Percentiles rank a stretch among this genome's conserved stretches.
These are phyloP conservation scores for Acronicta psi DNA, from an alignment of 2,888 invertebrate genomes.

Conservation along the genomic window DNA sequence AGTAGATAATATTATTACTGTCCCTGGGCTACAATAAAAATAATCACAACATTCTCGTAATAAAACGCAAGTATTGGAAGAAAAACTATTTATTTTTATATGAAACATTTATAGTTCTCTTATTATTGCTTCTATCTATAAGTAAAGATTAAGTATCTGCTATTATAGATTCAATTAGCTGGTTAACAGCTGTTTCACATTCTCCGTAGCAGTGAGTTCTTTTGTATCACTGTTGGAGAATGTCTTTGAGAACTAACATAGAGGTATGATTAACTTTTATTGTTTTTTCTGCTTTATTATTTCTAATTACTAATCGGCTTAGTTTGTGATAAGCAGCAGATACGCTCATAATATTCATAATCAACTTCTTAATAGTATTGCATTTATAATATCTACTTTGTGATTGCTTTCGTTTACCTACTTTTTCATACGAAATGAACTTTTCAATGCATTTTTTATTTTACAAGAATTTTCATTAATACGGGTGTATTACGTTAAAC, in stretches of 20 bases:
- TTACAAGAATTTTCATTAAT: too few species aligned
- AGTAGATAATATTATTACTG: background rate
- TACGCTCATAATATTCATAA: too few species aligned
- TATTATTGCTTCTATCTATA: background rate
- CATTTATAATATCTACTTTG: too few species aligned
- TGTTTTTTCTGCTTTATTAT: slow-evolving; percentile 6
- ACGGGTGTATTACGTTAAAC: too few species aligned
- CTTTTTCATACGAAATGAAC: too few species aligned
- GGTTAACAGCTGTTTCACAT: slow-evolving; percentile 14
- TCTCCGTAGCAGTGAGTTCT: slow-evolving; percentile 20
- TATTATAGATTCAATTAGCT: slow-evolving; percentile 33
- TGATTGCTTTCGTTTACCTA: too few species aligned
- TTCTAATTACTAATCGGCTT: background rate
- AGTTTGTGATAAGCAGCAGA: background rate
- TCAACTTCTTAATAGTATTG: too few species aligned
- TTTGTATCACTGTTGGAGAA: slow-evolving; percentile 5
- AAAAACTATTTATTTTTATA: background rate
- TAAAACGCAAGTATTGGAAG: background rate
- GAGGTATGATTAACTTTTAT: slow-evolving; percentile 20
- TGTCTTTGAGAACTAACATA: slow-evolving; percentile 22
- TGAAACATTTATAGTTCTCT: background rate
- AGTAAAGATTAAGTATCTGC: slow-evolving; percentile 11
- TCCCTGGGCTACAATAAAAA: background rate
- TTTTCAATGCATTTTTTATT: too few species aligned
- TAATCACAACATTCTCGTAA: background rate